phyloP scores from a whole-genome alignment of 1,140 invertebrate species.

The Cydia fagiglandana region DNA sequence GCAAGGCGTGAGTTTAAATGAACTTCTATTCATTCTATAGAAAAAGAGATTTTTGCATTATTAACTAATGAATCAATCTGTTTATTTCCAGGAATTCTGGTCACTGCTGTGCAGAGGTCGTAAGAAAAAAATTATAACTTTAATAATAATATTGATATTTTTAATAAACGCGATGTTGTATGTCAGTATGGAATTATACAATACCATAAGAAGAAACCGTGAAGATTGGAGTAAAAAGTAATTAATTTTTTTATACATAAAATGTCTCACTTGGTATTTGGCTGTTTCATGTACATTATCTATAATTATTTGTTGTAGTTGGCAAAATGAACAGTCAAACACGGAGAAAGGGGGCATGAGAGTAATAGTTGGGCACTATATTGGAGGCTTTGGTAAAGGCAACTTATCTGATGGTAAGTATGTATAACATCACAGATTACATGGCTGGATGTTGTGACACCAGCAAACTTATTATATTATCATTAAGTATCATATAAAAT shows the following conservation, averaged over 20 bases:
- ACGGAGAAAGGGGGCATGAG: slow-evolving; percentile 86
- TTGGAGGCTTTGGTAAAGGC: slow-evolving; percentile 83
- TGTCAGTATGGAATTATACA: slow-evolving; percentile 65
- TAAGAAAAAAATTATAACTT: slow-evolving; percentile 61
- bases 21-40: background rate
- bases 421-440: background rate
- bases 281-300: background rate
- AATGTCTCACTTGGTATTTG: background rate
- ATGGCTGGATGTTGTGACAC: background rate
- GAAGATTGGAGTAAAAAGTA: slow-evolving; percentile 64
- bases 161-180: slow-evolving; percentile 68
- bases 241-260: slow-evolving; percentile 32
- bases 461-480: background rate
- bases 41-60: background rate
- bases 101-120: slow-evolving; percentile 62
- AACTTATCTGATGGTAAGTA: slow-evolving; percentile 85
- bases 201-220: slow-evolving; percentile 57
- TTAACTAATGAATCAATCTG: background rate
- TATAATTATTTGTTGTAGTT: slow-evolving; percentile 48
- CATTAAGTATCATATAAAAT: background rate
- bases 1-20: slow-evolving; percentile 18
- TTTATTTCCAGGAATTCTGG: slow-evolving; percentile 51
- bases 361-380: slow-evolving; percentile 91
- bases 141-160: slow-evolving; percentile 58
- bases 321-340: slow-evolving; percentile 77